Percentiles rank a stretch among this genome's conserved stretches.
Evolutionary conservation across 2,888 invertebrate genomes (phyloP).

Genomic region (Aleiodes testaceus): DNA sequence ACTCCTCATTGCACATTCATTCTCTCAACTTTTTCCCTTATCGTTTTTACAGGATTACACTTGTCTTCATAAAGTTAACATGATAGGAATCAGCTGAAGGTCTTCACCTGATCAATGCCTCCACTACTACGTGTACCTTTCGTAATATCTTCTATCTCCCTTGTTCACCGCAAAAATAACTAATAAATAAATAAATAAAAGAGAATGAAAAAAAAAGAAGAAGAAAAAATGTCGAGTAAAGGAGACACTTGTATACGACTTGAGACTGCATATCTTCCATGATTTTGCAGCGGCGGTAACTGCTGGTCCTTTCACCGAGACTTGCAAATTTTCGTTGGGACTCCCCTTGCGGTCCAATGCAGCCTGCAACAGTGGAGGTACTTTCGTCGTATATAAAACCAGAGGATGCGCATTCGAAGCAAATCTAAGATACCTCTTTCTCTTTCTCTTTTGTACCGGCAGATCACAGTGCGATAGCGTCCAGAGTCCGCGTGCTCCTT

Average conservation of each 20-base stretch:
- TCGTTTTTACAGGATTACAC: conserved; percentile 24
- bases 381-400: conserved; percentile 46
- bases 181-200: conserved; percentile 17
- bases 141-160: conserved; percentile 17
- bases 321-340: conserved; percentile 62
- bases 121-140: neutral
- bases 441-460: conserved; percentile 38
- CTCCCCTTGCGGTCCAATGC: conserved; percentile 39
- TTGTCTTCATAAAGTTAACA: conserved; percentile 38
- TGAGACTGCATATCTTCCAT: conserved; percentile 44
- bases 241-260: conserved; percentile 37
- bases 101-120: conserved; percentile 29
- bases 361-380: conserved; percentile 45
- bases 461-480: conserved; percentile 41
- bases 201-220: conserved; percentile 11
- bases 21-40: neutral
- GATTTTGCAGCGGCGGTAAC: conserved; percentile 25
- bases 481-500: conserved; percentile 47
- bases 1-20: conserved; percentile 1
- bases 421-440: conserved; percentile 47
- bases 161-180: neutral
- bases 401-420: conserved; percentile 47
- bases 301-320: conserved; percentile 59
- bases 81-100: conserved; percentile 37
- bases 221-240: conserved; percentile 14